Conservation (phyloP, 2,797 vertebrate genomes). For the Sebastes oblongus region DNA sequence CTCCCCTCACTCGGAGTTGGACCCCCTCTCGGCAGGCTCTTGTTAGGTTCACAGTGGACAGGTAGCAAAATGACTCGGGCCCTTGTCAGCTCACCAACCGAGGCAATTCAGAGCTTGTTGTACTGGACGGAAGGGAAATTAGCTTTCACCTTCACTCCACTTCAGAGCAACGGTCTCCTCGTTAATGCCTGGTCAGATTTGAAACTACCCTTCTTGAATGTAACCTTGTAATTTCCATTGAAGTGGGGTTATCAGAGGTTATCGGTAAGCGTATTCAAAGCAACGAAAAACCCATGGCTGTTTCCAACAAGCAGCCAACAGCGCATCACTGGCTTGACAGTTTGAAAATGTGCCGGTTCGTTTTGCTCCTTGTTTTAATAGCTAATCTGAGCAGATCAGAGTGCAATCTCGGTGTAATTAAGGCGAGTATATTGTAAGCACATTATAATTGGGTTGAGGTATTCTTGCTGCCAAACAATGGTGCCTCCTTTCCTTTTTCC, state of each 20-base stretch:
- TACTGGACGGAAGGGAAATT: conserved; percentile 55
- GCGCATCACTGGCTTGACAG: neutral
- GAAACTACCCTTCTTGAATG: conserved; percentile 19
- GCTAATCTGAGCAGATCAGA: conserved; percentile 46
- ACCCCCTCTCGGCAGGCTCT: conserved; percentile 24
- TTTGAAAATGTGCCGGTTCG: conserved; percentile 7
- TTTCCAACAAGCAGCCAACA: neutral
- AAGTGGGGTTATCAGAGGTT: conserved; percentile 24
- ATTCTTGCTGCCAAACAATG: conserved; percentile 42
- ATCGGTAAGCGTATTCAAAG: conserved; percentile 9
- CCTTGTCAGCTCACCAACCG: conserved; percentile 56
- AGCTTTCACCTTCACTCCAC: conserved; percentile 56
- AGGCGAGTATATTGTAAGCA: conserved; percentile 35
- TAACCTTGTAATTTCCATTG: conserved; percentile 17
- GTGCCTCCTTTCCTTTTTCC: conserved; percentile 18
- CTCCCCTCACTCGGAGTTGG: neutral
- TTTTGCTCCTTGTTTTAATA: conserved; percentile 37
- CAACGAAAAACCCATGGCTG: neutral
- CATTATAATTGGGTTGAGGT: conserved; percentile 49
- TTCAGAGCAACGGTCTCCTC: conserved; percentile 15
- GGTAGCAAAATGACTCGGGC: conserved; percentile 55
- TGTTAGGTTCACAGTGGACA: conserved; percentile 59
- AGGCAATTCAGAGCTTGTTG: conserved; percentile 41
- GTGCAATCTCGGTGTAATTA: conserved; percentile 46
- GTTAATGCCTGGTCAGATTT: conserved; percentile 42